Percentiles rank a stretch among this genome's conserved stretches.
phyloP scores from a whole-genome alignment of 2,888 invertebrate genomes.

The Himalopsyche kuldschensis region DNA sequence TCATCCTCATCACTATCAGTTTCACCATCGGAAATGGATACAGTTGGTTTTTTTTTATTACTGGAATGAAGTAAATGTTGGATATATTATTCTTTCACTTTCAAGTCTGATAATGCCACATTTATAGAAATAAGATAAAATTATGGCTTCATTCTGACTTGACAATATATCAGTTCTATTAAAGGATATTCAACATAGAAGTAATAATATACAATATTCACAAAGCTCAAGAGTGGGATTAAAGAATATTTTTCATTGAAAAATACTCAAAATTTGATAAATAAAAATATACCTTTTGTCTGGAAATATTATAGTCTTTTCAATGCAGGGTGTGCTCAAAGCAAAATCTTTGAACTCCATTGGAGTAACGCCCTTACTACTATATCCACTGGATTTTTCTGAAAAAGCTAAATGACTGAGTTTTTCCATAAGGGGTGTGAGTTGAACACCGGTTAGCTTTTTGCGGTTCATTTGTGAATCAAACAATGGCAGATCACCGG shows the following conservation, averaged over 20 bases:
- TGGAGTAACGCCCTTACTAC: constrained; percentile 70
- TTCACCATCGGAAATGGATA: constrained; percentile 42
- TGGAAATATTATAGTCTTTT: constrained; percentile 31
- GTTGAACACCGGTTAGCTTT: constrained; percentile 67
- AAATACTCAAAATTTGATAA: neutral
- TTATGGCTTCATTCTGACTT: no score
- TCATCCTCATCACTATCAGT: constrained; percentile 53
- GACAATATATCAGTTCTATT: no score
- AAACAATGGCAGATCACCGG: constrained; percentile 43
- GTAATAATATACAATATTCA: no score
- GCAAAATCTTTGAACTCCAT: constrained; percentile 48
- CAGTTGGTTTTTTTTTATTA: neutral
- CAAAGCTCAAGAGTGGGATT: neutral
- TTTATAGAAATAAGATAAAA: no score
- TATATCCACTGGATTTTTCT: constrained; percentile 69
- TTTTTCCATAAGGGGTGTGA: constrained; percentile 83
- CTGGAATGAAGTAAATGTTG: neutral
- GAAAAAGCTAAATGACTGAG: constrained; percentile 72
- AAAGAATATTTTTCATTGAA: neutral
- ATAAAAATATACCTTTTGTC: constrained; percentile 20
- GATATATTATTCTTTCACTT: neutral
- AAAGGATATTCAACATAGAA: no score
- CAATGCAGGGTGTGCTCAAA: constrained; percentile 39
- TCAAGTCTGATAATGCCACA: no score
- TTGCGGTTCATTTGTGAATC: constrained; percentile 52